phyloP scores from a whole-genome alignment of 2,113 vertebrate genomes.

The Acinonyx jubatus region DNA sequence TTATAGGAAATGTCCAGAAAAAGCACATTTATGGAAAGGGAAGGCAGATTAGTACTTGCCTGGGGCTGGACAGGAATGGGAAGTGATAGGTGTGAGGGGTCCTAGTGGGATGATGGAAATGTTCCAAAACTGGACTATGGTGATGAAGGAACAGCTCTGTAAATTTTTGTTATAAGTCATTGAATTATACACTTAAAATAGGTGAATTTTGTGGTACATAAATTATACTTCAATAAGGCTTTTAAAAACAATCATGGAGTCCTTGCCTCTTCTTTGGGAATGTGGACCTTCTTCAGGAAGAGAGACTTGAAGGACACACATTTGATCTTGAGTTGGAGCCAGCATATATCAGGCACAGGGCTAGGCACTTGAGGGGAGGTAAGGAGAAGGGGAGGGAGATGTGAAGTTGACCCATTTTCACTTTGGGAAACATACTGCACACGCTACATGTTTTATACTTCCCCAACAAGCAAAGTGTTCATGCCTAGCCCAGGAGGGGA shows the following conservation, averaged over 20 bases:
- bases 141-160: not conserved
- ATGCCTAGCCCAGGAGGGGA: not conserved
- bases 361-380: not conserved
- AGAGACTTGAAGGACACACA: not conserved
- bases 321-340: slow-evolving; percentile 30
- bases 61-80: not conserved
- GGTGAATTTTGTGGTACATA: not conserved
- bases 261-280: not conserved
- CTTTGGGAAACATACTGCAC: not conserved
- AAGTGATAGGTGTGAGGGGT: not conserved
- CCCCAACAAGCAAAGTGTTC: not conserved
- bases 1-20: not conserved
- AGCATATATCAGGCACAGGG: not conserved
- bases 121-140: not conserved
- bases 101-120: not conserved
- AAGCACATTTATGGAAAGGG: not conserved
- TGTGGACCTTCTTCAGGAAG: not conserved
- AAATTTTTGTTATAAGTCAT: not conserved
- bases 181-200: not conserved
- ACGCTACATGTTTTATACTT: not conserved
- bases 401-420: not conserved
- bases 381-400: not conserved
- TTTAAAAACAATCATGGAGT: not conserved
- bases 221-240: not conserved
- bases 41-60: not conserved